Conservation (phyloP, 2,797 vertebrate genomes). For the Phaenicophaeus curvirostris region DNA sequence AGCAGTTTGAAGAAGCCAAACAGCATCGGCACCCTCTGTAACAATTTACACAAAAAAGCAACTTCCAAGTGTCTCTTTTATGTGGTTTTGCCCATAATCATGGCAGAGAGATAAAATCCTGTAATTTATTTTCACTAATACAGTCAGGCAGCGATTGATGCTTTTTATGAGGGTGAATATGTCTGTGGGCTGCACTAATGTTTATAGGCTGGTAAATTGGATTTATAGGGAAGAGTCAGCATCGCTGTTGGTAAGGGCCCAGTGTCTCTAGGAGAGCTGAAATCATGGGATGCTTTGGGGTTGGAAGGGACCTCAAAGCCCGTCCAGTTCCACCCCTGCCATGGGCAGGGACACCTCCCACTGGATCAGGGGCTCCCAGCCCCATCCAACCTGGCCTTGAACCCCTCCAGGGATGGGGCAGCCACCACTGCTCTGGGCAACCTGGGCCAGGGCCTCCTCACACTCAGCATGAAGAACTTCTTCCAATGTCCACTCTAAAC, state of each 20-base stretch:
- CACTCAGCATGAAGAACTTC: too few relatives aligned
- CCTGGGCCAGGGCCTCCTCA: too few relatives aligned
- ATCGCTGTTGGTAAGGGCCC: not conserved
- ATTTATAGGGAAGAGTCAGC: not conserved
- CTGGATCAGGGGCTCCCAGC: too few relatives aligned
- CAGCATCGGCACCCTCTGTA: not conserved
- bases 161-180: conserved; percentile 27
- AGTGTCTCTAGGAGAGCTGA: not conserved
- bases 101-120: conserved; percentile 29
- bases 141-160: conserved; percentile 12
- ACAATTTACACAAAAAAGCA: not conserved
- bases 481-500: too few relatives aligned
- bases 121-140: conserved; percentile 45
- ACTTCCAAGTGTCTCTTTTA: conserved; percentile 31
- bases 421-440: too few relatives aligned
- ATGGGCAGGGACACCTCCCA: too few relatives aligned
- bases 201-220: conserved; percentile 49
- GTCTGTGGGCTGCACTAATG: conserved; percentile 1
- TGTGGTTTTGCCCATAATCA: not conserved
- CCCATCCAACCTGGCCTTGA: too few relatives aligned
- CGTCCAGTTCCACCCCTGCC: too few relatives aligned
- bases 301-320: too few relatives aligned
- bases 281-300: not conserved
- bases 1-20: not conserved
- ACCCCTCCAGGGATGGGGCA: too few relatives aligned